These are phyloP conservation scores for Orius insidiosus DNA, from an alignment of 1,140 invertebrate species.

Conservation along the genomic window DNA sequence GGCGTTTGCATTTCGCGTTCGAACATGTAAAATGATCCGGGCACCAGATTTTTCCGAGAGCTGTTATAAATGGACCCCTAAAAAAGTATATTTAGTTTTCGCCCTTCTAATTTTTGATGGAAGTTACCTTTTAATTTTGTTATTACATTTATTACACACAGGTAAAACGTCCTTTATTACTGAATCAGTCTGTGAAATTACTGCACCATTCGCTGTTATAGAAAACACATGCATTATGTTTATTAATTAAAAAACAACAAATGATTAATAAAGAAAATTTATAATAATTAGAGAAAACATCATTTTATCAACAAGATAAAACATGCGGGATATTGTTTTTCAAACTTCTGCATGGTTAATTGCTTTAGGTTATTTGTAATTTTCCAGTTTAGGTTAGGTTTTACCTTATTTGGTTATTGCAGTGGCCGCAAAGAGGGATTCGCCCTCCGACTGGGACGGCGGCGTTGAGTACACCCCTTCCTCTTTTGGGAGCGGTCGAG, in stretches of 20 bases:
- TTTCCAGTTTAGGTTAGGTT: background rate
- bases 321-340: no score
- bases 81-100: slow-evolving; percentile 7
- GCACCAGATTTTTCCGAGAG: slow-evolving; percentile 95
- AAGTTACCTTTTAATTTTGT: slow-evolving; percentile 47
- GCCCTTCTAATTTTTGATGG: background rate
- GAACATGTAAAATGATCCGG: slow-evolving; percentile 95
- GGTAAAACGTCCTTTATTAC: slow-evolving; percentile 38
- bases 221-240: no score
- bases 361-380: no score
- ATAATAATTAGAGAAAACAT: no score
- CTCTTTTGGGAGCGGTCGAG: slow-evolving; percentile 65
- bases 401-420: slow-evolving; percentile 85
- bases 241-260: no score
- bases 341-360: no score
- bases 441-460: slow-evolving; percentile 55
- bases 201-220: slow-evolving; percentile 28
- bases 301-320: no score
- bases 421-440: slow-evolving; percentile 76
- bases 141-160: slow-evolving; percentile 48
- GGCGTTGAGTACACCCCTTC: slow-evolving; percentile 67
- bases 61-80: slow-evolving; percentile 95
- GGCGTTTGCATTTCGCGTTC: slow-evolving; percentile 70
- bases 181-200: slow-evolving; percentile 23
- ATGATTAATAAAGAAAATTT: no score